phyloP scores from a whole-genome alignment of 2,888 invertebrate genomes.

The Temnothorax ravouxi region DNA sequence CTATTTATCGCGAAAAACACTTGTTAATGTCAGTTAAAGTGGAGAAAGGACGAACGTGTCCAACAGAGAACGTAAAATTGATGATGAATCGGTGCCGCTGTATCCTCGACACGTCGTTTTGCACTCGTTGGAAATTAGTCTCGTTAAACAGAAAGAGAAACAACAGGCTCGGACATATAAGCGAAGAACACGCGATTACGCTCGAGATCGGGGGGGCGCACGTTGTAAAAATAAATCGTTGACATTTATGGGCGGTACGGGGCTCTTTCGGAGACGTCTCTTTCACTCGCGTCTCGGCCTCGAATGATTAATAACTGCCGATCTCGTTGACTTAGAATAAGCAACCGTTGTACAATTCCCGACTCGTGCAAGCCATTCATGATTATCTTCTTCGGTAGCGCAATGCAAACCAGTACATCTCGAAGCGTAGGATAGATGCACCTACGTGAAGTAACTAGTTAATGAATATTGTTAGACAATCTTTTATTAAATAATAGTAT shows the following conservation, averaged over 20 bases:
- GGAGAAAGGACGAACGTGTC: background rate
- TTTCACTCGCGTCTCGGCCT: background rate
- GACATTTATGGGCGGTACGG: conserved; percentile 57
- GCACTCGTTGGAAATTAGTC: conserved; percentile 35
- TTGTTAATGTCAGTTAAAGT: conserved; percentile 38
- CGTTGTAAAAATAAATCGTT: conserved; percentile 68
- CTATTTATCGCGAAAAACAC: conserved; percentile 16
- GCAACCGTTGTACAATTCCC: conserved; percentile 36
- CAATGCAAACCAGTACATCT: background rate
- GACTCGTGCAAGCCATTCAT: conserved; percentile 22
- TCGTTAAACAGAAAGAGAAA: conserved; percentile 59
- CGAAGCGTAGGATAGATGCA: conserved; percentile 1
- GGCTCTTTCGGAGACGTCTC: conserved; percentile 8
- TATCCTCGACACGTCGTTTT: background rate
- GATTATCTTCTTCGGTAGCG: conserved; percentile 21
- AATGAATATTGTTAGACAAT: conserved; percentile 9
- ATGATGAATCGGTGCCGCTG: conserved; percentile 24
- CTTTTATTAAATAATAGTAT: conserved; percentile 8
- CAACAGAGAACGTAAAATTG: conserved; percentile 24
- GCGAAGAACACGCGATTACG: conserved; percentile 56
- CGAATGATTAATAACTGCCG: conserved; percentile 61
- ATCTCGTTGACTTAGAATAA: conserved; percentile 49
- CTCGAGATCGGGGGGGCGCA: conserved; percentile 21
- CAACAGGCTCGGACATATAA: conserved; percentile 48
- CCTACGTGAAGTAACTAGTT: background rate